phyloP scores from a whole-genome alignment of 2,797 vertebrate species.

The Astyanax mexicanus region DNA sequence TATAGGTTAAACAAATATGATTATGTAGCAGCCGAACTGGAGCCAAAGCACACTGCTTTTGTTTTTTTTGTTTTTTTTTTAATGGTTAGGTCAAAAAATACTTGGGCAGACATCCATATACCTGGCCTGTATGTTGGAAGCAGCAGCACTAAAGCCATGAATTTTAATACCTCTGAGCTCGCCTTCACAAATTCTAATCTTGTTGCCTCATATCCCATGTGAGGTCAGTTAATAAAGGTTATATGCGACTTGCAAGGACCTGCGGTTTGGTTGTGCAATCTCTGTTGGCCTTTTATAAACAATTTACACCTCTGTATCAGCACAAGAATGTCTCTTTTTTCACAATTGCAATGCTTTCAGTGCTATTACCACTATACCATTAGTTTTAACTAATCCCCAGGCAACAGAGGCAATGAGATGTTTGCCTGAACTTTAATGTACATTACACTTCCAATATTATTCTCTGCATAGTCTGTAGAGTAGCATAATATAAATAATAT shows the following conservation, averaged over 20 bases:
- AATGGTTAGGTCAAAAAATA: no score
- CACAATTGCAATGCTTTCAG: constrained; percentile 48
- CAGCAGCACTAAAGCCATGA: no score
- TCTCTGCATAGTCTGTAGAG: no score
- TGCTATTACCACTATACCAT: constrained; percentile 63
- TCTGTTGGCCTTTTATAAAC: constrained; percentile 2
- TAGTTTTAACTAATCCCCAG: constrained; percentile 47
- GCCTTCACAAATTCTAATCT: constrained; percentile 66
- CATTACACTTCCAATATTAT: not conserved
- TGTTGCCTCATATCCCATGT: constrained; percentile 60
- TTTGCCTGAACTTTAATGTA: not conserved
- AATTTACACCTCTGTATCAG: constrained; percentile 17
- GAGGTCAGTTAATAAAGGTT: constrained; percentile 69
- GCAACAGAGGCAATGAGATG: not conserved
- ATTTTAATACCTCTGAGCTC: not conserved
- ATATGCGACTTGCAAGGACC: constrained; percentile 71
- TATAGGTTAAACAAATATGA: no score
- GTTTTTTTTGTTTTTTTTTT: no score
- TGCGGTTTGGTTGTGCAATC: constrained; percentile 27
- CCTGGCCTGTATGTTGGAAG: no score
- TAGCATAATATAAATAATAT: not conserved
- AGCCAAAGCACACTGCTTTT: no score
- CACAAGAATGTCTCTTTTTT: no score
- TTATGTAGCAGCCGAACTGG: no score
- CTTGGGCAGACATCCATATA: no score